These are phyloP conservation scores for Rhaphigaster nebulosa DNA, from an alignment of 2,888 invertebrate genomes.

Conservation along the genomic window DNA sequence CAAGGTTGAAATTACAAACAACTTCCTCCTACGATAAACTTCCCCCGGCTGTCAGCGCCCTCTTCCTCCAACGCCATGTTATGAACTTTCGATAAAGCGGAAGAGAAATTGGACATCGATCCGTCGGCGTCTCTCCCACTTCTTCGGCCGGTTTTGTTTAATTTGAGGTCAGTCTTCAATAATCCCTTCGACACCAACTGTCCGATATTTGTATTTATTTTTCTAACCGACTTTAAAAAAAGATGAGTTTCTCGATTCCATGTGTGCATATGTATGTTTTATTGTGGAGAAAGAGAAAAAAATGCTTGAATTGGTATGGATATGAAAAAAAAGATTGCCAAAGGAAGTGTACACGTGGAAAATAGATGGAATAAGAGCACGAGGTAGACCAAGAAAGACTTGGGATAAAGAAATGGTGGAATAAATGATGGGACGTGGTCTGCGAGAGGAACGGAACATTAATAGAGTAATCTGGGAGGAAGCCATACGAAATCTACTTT, in stretches of 20 bases:
- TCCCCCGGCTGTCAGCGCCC: not conserved
- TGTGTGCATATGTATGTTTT: too few species aligned
- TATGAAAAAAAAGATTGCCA: too few species aligned
- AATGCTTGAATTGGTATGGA: too few species aligned
- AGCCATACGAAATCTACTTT: too few species aligned
- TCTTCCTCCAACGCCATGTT: not conserved
- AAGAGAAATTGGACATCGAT: constrained; percentile 24
- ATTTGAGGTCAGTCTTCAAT: constrained; percentile 13
- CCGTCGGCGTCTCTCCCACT: not conserved
- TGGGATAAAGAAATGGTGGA: too few species aligned
- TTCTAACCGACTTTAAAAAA: not conserved
- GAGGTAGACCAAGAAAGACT: too few species aligned
- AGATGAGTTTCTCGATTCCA: not conserved
- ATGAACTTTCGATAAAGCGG: constrained; percentile 21
- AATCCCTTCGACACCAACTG: not conserved
- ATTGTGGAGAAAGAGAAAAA: too few species aligned
- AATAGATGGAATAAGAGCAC: too few species aligned
- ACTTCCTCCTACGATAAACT: not conserved
- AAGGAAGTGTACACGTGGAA: too few species aligned
- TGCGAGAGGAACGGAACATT: too few species aligned
- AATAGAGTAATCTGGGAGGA: too few species aligned
- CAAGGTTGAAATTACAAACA: constrained; percentile 16
- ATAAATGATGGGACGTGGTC: too few species aligned
- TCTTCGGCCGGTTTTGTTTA: not conserved
- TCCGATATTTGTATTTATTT: not conserved